phyloP scores from a whole-genome alignment of 2,113 vertebrate genomes.

The Mugil cephalus region DNA sequence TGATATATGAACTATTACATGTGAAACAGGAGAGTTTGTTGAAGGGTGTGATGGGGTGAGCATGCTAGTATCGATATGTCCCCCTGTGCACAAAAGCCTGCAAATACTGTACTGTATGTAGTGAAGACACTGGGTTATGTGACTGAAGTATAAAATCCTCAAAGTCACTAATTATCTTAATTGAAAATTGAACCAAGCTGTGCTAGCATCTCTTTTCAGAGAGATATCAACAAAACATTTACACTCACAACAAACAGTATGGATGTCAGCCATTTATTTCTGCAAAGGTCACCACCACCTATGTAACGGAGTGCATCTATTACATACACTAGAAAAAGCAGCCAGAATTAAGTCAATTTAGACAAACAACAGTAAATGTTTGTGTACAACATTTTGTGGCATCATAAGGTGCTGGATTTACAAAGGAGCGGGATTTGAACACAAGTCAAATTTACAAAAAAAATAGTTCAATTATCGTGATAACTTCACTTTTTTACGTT shows the following conservation, averaged over 20 bases:
- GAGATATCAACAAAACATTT: background rate
- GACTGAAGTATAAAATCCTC: background rate
- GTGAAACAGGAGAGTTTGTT: slow-evolving; percentile 64
- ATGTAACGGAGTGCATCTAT: background rate
- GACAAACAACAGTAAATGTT: background rate
- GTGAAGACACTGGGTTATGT: background rate
- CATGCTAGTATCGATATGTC: slow-evolving; percentile 45
- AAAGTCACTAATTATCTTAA: background rate
- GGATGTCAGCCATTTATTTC: slow-evolving; percentile 5
- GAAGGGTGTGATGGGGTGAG: slow-evolving; percentile 58
- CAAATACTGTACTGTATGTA: background rate
- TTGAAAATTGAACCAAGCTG: background rate
- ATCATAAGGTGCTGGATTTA: slow-evolving; percentile 23
- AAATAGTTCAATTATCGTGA: slow-evolving; percentile 36
- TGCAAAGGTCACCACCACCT: background rate
- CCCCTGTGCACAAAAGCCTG: background rate
- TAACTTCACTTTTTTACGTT: background rate
- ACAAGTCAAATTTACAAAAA: slow-evolving; percentile 30
- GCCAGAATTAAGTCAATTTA: background rate
- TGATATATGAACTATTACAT: slow-evolving; percentile 73
- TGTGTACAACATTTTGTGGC: background rate
- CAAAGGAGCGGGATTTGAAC: slow-evolving; percentile 4
- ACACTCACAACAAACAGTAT: background rate
- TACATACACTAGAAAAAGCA: slow-evolving; percentile 11
- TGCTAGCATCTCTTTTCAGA: background rate